Conservation (phyloP, 2,113 vertebrate species). For the Pelecanus crispus region DNA sequence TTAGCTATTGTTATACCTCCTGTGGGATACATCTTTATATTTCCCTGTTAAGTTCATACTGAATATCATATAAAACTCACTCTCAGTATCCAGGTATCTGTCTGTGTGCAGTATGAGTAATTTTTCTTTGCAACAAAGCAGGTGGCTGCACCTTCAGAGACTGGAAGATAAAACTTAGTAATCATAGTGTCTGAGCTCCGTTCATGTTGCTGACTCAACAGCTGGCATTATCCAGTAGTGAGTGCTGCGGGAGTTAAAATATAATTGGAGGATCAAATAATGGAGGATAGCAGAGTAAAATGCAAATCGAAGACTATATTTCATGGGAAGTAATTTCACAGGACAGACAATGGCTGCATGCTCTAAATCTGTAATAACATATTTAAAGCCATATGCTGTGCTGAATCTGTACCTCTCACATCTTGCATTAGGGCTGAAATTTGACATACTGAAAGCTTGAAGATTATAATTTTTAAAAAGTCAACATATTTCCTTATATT, state of each 20-base stretch:
- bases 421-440: not conserved
- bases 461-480: not conserved
- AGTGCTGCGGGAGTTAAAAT: conserved; percentile 40
- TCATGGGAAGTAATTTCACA: conserved; percentile 33
- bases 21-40: not conserved
- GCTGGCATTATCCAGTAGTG: not conserved
- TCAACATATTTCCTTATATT: not conserved
- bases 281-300: conserved; percentile 6
- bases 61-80: not conserved
- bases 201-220: conserved; percentile 59
- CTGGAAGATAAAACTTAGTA: conserved; percentile 45
- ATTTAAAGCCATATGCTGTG: not conserved
- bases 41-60: conserved; percentile 27
- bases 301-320: conserved; percentile 21
- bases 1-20: not conserved
- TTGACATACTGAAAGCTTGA: not conserved
- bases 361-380: conserved; percentile 6
- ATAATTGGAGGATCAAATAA: conserved; percentile 20
- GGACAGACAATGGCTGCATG: not conserved
- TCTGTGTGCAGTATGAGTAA: conserved; percentile 5
- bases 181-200: conserved; percentile 33
- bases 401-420: not conserved
- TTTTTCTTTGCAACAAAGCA: conserved; percentile 56
- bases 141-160: conserved; percentile 33
- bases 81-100: not conserved